Evolutionary conservation across 2,797 vertebrate species (phyloP).

Genomic region (Momotus momota): DNA sequence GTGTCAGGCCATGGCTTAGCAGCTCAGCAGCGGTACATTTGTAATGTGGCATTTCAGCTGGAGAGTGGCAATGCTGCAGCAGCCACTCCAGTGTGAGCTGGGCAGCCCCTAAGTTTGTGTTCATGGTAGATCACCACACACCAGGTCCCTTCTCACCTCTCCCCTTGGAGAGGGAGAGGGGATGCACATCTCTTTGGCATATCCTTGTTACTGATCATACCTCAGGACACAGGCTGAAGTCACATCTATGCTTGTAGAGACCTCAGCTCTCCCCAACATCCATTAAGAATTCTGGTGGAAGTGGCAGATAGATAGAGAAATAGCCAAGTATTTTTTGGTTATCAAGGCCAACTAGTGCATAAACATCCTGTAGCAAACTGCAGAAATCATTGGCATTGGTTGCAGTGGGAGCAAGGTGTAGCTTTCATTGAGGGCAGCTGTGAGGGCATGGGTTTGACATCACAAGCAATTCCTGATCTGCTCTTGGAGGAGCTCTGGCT

Average conservation of each 20-base stretch:
- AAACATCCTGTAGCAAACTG: background rate
- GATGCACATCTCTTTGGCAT: background rate
- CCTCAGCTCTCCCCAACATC: background rate
- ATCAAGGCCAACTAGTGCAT: background rate
- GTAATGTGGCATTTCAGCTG: background rate
- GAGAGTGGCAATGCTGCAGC: background rate
- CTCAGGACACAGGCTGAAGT: background rate
- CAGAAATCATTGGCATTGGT: background rate
- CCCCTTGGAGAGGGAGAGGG: background rate
- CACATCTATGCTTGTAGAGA: background rate
- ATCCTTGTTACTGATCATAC: background rate
- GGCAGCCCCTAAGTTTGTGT: background rate
- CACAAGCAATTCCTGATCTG: constrained; percentile 33
- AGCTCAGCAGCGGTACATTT: background rate
- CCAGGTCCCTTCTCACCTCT: background rate
- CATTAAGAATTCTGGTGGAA: background rate
- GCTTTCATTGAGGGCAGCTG: constrained; percentile 38
- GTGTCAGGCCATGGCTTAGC: background rate
- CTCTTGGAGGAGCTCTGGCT: background rate
- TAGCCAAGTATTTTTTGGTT: background rate
- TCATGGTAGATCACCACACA: background rate
- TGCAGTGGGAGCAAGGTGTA: background rate
- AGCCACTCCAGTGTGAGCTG: background rate
- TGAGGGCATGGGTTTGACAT: constrained; percentile 1
- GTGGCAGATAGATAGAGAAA: background rate